A percentile compares a stretch with the other conserved stretches of the same genome.
Conservation (phyloP, 64 coral and sea anemone species). For the Trachythela sp. region DNA sequence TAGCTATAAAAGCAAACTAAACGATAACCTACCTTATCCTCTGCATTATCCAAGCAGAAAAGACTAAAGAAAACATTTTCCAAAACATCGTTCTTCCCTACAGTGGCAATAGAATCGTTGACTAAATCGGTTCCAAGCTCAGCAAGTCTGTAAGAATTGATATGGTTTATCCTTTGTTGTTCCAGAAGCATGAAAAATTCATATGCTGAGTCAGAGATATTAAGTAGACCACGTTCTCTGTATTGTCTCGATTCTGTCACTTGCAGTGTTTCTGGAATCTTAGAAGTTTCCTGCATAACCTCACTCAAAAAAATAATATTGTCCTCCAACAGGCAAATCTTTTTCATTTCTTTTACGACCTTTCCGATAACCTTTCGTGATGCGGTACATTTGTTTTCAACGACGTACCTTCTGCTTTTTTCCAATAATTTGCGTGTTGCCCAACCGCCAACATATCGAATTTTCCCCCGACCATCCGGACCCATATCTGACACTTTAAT, state of each 20-base stretch:
- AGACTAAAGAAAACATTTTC: neutral
- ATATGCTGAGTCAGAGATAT: neutral
- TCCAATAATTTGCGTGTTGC: constrained; percentile 5
- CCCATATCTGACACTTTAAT: neutral
- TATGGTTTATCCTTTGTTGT: too few species aligned
- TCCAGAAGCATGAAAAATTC: neutral
- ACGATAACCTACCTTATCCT: neutral
- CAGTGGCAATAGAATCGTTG: neutral
- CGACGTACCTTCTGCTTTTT: neutral
- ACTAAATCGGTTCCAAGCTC: neutral
- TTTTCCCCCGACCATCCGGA: constrained; percentile 13
- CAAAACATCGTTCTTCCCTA: neutral
- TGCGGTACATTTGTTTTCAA: neutral
- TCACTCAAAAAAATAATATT: neutral
- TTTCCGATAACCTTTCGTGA: neutral
- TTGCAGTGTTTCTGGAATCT: neutral
- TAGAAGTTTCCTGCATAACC: neutral
- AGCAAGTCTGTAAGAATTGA: neutral
- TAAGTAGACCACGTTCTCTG: constrained; percentile 2
- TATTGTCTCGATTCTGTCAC: constrained; percentile 20
- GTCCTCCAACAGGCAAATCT: constrained; percentile 1
- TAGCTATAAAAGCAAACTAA: neutral
- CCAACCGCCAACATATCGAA: constrained; percentile 25
- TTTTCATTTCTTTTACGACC: constrained; percentile 10
- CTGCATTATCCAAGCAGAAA: neutral